Evolutionary conservation across 2,113 vertebrate species (phyloP).

Genomic region (Phaethon lepturus): DNA sequence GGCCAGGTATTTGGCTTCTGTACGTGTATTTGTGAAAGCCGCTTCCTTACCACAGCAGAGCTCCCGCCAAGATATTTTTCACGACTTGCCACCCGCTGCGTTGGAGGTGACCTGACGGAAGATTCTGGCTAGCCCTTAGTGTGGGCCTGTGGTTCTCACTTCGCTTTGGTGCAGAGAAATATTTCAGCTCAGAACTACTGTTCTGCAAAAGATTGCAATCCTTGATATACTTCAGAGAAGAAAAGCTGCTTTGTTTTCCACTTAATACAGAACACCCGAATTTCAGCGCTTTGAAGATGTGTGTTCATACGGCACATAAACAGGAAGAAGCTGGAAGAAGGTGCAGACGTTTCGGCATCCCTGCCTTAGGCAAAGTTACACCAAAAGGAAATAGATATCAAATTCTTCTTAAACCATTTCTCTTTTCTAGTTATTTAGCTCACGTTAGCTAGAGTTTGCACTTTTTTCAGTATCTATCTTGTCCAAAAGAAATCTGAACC

Average conservation of each 20-base stretch:
- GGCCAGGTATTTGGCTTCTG: not conserved
- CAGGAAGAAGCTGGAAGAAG: not conserved
- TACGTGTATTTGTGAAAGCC: not conserved
- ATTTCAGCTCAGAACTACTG: not conserved
- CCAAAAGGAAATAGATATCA: not conserved
- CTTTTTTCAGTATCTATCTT: not conserved
- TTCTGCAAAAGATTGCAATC: not conserved
- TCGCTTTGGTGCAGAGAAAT: not conserved
- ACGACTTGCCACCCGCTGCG: accelerated
- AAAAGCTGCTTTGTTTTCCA: not conserved
- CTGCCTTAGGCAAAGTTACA: not conserved
- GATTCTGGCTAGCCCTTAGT: not conserved
- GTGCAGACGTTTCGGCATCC: not conserved
- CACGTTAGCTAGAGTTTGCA: not conserved
- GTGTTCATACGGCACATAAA: not conserved
- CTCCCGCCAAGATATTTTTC: not conserved
- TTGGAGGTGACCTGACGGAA: not conserved
- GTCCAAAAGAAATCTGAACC: not conserved
- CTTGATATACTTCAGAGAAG: not conserved
- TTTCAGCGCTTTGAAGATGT: not conserved
- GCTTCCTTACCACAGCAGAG: not conserved
- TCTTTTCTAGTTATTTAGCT: not conserved
- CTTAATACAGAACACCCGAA: not conserved
- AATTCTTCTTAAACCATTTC: not conserved
- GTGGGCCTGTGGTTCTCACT: not conserved